Evolutionary conservation across 2,113 vertebrate genomes (phyloP), one percentile per base, ranked within the genome.

Genomic region (Lamprologus speciosus): DNA sequence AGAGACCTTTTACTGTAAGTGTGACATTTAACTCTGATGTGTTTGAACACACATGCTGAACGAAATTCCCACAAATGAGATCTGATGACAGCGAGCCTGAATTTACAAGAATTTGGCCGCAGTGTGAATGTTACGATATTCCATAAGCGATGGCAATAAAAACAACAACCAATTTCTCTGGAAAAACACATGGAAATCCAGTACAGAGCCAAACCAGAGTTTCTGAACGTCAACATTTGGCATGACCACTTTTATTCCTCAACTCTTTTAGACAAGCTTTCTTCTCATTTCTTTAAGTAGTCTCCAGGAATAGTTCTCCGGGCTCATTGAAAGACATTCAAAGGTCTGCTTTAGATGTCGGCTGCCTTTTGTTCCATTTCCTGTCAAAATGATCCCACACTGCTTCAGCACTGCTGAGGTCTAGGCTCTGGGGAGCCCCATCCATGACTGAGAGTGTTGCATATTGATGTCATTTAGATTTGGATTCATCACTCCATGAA

Each of bases 1-100:
- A 82, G 84, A 91, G 50, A 89, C 90, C 81, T 92, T 92, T 85
- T 86, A 88, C 89, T 87, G 90, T 90, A 91, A 87, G 82, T 2
- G n/a, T 91, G 85, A 86, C 85, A 81, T 88, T 86, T 87, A 70
- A 81, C 80, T 93, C 57, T 89, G 58, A 94, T 83, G 80, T 53
- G 28, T 51, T 82, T 17, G 42, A 50, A 47, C n/a, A 37, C 10
- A 7, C 63, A n/a, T 19, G 19, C 21, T 3, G 7, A 81, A 47
- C 14, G 31, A 88, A 9, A 5, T 79, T 31, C 19, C 26, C 5
- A 65, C 4, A 37, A 73, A 83, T 84, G 10, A 37, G 40, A 63
- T 42, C 19, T 33, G 28, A 83, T 85, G 45, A 80, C 21, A 63
- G 4, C 19, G 28, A 70, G 83, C 13, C n/a, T n/a, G 23, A 53